These are phyloP conservation scores for Phrynocephalus forsythii DNA, from an alignment of 2,797 vertebrate genomes.

Conservation along the genomic window DNA sequence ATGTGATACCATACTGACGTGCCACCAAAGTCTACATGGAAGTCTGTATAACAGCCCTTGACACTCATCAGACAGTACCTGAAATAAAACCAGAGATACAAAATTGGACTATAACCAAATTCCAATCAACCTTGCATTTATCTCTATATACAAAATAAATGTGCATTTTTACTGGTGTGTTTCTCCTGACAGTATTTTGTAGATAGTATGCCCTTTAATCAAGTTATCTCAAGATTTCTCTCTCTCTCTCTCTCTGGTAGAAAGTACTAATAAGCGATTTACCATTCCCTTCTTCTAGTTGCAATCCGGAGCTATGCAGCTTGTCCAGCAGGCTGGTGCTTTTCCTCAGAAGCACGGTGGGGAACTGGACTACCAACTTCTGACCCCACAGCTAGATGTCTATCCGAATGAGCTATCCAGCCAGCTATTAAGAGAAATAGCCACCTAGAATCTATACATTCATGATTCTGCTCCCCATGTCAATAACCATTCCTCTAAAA, in stretches of 20 bases:
- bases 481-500: not conserved
- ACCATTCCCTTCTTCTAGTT: too few species aligned
- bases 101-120: slow-evolving; percentile 11
- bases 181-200: slow-evolving; percentile 7
- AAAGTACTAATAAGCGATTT: too few species aligned
- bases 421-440: not conserved
- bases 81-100: slow-evolving; percentile 35
- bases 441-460: slow-evolving; percentile 12
- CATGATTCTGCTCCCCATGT: not conserved
- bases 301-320: too few species aligned
- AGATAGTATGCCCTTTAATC: not conserved
- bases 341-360: too few species aligned
- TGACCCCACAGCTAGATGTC: too few species aligned
- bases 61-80: slow-evolving; percentile 99
- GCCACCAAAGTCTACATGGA: slow-evolving; percentile 97
- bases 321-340: too few species aligned
- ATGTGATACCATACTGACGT: slow-evolving; percentile 99
- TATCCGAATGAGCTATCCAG: too few species aligned
- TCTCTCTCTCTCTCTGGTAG: too few species aligned
- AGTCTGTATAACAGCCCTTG: slow-evolving; percentile 97
- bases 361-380: too few species aligned
- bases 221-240: not conserved
- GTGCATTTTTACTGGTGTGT: not conserved
- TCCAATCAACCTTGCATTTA: not conserved
- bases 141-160: not conserved